These are phyloP conservation scores for Avahi laniger DNA, from an alignment of 2,797 vertebrate genomes.

Conservation along the genomic window DNA sequence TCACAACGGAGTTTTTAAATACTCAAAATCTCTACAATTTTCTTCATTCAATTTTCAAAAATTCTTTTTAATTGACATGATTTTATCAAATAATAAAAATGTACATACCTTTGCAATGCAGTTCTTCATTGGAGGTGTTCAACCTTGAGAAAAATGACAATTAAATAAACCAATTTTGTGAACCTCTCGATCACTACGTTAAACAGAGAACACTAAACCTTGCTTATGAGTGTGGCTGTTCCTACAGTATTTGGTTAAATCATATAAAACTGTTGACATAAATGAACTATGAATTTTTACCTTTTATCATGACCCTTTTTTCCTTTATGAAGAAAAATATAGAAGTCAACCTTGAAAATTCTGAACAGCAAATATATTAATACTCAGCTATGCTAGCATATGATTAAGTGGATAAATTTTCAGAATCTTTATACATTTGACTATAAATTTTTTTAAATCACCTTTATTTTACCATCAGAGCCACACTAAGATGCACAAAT, in stretches of 20 bases:
- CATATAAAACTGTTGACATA: not conserved
- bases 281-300: not conserved
- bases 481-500: not conserved
- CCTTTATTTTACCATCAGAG: not conserved
- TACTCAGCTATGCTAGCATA: not conserved
- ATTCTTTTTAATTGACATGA: not conserved
- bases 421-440: not conserved
- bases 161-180: not conserved
- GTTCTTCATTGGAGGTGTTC: not conserved
- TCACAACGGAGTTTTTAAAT: not conserved
- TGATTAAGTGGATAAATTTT: not conserved
- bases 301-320: not conserved
- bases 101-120: not conserved
- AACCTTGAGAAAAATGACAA: not conserved
- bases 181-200: not conserved
- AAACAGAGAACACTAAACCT: not conserved
- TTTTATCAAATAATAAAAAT: conserved; percentile 1
- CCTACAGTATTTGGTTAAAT: not conserved
- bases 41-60: not conserved
- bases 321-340: not conserved
- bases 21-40: not conserved
- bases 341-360: not conserved
- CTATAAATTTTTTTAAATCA: not conserved
- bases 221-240: not conserved
- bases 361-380: not conserved